Percentiles rank a stretch among this genome's conserved stretches.
phyloP scores from a whole-genome alignment of 2,113 vertebrate species.

The Plectropomus leopardus region DNA sequence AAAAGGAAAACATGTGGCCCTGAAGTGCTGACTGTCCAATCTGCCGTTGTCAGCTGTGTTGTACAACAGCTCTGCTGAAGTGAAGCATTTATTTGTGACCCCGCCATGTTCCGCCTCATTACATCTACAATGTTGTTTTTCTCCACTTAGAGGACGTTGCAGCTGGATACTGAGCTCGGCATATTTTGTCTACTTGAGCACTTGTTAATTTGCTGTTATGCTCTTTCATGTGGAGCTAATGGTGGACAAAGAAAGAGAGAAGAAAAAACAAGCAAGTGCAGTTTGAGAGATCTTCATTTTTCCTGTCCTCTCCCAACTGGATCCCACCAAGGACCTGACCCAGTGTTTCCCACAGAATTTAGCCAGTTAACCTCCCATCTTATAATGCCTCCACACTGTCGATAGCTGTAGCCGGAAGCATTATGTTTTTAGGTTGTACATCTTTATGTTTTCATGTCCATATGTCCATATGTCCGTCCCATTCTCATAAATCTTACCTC shows the following conservation, averaged over 20 bases:
- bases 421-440: no score
- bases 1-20: slow-evolving; percentile 63
- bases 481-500: no score
- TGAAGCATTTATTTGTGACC: slow-evolving; percentile 76
- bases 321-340: slow-evolving; percentile 1
- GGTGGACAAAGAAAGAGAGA: slow-evolving; percentile 21
- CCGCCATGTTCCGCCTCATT: slow-evolving; percentile 79
- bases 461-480: no score
- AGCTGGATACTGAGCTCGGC: slow-evolving; percentile 75
- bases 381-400: no score
- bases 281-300: slow-evolving; percentile 20
- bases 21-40: slow-evolving; percentile 69
- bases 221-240: slow-evolving; percentile 62
- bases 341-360: no score
- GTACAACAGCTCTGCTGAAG: slow-evolving; percentile 67
- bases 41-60: slow-evolving; percentile 73
- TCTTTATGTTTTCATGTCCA: no score
- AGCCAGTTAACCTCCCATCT: no score
- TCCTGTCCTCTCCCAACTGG: not conserved
- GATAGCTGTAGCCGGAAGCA: no score
- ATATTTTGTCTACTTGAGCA: slow-evolving; percentile 61
- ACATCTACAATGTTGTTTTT: slow-evolving; percentile 73
- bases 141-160: slow-evolving; percentile 63
- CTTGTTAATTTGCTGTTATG: slow-evolving; percentile 72
- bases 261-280: slow-evolving; percentile 14